These are phyloP conservation scores for Smittia sp. DNA, from an alignment of 2,888 invertebrate species.

Conservation along the genomic window DNA sequence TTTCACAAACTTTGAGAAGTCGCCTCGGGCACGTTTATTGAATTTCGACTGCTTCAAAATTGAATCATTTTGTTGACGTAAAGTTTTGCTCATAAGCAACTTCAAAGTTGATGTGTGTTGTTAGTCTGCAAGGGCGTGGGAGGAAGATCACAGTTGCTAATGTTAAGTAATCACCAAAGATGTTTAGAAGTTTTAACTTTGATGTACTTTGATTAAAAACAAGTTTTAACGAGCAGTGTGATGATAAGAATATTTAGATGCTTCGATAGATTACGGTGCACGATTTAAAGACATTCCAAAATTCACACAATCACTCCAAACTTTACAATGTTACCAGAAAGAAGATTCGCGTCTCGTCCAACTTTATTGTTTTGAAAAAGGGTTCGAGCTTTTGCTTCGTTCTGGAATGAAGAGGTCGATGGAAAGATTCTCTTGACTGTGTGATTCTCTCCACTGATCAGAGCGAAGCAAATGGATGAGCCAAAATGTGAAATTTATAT, in stretches of 20 bases:
- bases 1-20: too few species aligned
- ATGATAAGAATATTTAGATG: neutral
- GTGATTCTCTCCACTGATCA: too few species aligned
- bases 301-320: neutral
- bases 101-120: constrained; percentile 2
- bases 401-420: too few species aligned
- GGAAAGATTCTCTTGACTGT: too few species aligned
- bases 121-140: neutral
- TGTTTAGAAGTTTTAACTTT: neutral
- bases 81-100: constrained; percentile 21
- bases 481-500: too few species aligned
- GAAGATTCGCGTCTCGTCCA: too few species aligned
- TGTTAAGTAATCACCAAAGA: constrained; percentile 21
- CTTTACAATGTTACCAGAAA: neutral
- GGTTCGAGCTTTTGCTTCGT: too few species aligned
- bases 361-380: too few species aligned
- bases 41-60: neutral
- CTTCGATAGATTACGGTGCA: neutral
- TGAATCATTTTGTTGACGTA: neutral
- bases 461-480: too few species aligned
- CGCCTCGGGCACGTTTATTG: too few species aligned
- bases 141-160: neutral
- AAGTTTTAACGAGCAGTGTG: constrained; percentile 8
- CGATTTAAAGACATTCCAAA: constrained; percentile 2
- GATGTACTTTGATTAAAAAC: neutral